phyloP scores from a whole-genome alignment of 2,113 vertebrate species.

The Sapayoa aenigma region DNA sequence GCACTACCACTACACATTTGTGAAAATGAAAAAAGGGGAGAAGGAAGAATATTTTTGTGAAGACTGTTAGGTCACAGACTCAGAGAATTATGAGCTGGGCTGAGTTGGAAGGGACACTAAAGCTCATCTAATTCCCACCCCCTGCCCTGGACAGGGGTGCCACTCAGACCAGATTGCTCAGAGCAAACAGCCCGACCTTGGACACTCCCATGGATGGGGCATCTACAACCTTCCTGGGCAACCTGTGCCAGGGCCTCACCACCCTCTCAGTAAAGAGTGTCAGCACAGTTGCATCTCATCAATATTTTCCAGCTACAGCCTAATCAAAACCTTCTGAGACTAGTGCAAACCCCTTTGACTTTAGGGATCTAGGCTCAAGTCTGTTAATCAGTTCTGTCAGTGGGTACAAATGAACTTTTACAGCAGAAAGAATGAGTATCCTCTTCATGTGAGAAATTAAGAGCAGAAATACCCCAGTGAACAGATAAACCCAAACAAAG shows the following conservation, averaged over 20 bases:
- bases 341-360: not conserved
- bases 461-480: not conserved
- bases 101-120: not conserved
- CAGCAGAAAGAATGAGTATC: not conserved
- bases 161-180: accelerated
- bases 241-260: not conserved
- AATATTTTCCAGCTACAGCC: not conserved
- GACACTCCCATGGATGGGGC: not conserved
- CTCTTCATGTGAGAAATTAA: not conserved
- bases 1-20: accelerated
- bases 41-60: not conserved
- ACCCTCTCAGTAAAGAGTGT: no score
- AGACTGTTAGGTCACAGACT: not conserved
- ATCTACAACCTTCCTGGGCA: not conserved
- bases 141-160: no score
- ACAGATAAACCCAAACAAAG: not conserved
- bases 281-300: not conserved
- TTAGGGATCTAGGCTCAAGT: not conserved
- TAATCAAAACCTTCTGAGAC: not conserved
- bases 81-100: not conserved
- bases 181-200: not conserved
- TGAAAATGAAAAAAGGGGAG: not conserved
- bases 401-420: not conserved
- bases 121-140: not conserved
- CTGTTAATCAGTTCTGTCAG: not conserved